These are phyloP conservation scores for Pyrocephalus nanus DNA, from an alignment of 2,797 vertebrate species.

Conservation along the genomic window DNA sequence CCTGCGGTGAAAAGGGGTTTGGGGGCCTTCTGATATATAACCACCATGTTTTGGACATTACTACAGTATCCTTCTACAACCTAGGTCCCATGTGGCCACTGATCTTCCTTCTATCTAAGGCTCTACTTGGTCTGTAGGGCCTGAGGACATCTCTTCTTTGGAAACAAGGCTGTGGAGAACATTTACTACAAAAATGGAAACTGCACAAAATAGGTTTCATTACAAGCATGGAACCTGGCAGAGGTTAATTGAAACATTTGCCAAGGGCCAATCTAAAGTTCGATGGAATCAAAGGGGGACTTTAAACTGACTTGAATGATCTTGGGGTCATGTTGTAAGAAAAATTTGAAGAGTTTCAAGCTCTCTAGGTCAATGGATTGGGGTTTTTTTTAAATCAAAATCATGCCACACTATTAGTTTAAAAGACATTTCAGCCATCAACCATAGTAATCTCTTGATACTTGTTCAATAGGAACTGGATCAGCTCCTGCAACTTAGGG, in stretches of 20 bases:
- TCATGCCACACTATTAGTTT: neutral
- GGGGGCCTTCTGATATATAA: neutral
- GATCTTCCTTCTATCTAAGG: neutral
- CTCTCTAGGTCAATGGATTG: slow-evolving; percentile 11
- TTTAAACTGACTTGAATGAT: neutral
- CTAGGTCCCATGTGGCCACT: neutral
- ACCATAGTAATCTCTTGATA: neutral
- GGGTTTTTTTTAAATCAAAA: neutral
- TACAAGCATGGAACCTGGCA: slow-evolving; percentile 23
- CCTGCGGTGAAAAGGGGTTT: neutral
- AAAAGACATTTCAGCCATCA: neutral
- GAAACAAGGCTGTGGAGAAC: neutral
- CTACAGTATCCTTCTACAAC: neutral
- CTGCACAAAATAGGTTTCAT: slow-evolving; percentile 38
- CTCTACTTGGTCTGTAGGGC: neutral
- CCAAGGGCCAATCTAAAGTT: slow-evolving; percentile 27
- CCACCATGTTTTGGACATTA: neutral
- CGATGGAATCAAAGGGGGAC: neutral
- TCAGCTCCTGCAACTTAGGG: neutral
- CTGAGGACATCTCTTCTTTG: neutral
- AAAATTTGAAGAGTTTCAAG: slow-evolving; percentile 32
- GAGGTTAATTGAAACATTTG: slow-evolving; percentile 51
- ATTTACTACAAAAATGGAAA: neutral
- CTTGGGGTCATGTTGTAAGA: slow-evolving; percentile 36
- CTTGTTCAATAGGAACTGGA: neutral